Evolutionary conservation across 2,113 vertebrate species (phyloP).

Genomic region (Scolopax mira): DNA sequence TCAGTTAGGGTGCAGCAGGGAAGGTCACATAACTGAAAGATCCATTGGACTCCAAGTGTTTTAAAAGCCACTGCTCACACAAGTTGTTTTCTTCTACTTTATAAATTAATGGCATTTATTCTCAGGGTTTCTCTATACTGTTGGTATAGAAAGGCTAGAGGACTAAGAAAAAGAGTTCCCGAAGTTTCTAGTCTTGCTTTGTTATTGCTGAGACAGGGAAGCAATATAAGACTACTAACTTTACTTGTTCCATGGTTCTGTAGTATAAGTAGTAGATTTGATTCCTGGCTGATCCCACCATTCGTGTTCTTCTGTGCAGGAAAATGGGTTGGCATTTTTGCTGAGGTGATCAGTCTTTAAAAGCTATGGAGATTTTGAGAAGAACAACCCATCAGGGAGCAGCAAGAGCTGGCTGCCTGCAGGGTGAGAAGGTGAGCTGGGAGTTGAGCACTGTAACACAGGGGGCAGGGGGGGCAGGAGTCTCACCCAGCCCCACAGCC

Average conservation of each 20-base stretch:
- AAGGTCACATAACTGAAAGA: background rate
- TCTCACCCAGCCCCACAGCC: background rate
- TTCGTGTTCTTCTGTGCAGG: background rate
- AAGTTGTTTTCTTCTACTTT: background rate
- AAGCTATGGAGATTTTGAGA: background rate
- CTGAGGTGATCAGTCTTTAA: background rate
- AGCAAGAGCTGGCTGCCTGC: background rate
- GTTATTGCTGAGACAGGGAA: background rate
- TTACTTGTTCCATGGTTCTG: background rate
- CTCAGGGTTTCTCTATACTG: background rate
- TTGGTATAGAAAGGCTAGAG: background rate
- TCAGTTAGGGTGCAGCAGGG: background rate
- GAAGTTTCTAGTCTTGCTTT: background rate
- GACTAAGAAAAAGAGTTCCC: background rate
- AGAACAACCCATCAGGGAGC: background rate
- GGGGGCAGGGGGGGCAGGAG: background rate
- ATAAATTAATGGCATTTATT: background rate
- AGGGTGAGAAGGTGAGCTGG: background rate
- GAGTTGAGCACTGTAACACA: background rate
- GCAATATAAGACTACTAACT: background rate
- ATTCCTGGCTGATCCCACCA: background rate
- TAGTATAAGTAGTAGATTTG: background rate
- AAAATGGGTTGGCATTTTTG: background rate
- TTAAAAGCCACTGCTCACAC: background rate
- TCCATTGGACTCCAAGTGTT: background rate